These are phyloP conservation scores for Zosterops borbonicus DNA, from an alignment of 2,113 vertebrate species.

Conservation along the genomic window DNA sequence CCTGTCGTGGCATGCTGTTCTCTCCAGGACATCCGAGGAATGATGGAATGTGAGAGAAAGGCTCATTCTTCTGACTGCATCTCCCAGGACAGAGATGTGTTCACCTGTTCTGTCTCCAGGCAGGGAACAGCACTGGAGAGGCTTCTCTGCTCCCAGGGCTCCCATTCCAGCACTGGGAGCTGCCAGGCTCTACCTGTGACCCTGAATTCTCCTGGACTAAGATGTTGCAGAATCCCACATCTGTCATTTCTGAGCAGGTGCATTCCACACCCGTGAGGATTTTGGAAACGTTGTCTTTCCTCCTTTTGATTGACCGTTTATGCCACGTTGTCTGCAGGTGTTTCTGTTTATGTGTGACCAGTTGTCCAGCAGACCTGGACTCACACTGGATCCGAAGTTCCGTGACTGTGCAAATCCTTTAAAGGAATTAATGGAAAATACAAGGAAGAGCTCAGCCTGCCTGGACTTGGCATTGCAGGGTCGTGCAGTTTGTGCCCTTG, in stretches of 20 bases:
- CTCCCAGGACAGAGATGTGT: accelerated
- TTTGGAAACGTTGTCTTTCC: accelerated
- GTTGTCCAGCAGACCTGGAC: neutral
- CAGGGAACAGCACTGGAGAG: neutral
- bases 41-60: neutral
- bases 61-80: accelerated
- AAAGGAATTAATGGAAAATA: neutral
- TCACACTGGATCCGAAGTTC: neutral
- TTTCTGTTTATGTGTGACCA: neutral
- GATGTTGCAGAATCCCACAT: neutral
- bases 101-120: neutral
- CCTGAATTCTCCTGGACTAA: neutral
- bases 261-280: neutral
- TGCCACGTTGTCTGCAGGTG: neutral
- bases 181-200: neutral
- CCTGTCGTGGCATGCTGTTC: accelerated
- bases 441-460: neutral
- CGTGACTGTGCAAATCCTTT: neutral
- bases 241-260: neutral
- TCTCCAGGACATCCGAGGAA: neutral
- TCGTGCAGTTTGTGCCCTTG: neutral
- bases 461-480: neutral
- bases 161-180: neutral
- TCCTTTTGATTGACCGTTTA: accelerated
- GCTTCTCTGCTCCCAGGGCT: neutral